A percentile compares a stretch with the other conserved stretches of the same genome.
Conservation (phyloP, 2,797 vertebrate species). For the Cyprinella venusta region DNA sequence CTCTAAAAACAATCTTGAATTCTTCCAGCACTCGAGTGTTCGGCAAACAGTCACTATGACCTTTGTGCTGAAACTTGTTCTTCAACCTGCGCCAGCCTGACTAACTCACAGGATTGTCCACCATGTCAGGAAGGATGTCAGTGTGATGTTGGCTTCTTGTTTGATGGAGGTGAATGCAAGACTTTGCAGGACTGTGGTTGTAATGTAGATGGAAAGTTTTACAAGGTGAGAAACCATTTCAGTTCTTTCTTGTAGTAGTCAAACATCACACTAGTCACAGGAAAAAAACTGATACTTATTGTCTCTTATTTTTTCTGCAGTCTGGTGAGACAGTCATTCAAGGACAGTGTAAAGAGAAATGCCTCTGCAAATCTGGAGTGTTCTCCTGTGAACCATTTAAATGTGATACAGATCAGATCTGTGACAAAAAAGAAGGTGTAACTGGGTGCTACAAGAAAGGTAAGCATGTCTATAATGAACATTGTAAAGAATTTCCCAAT, state of each 20-base stretch:
- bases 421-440: slow-evolving; percentile 61
- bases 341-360: slow-evolving; percentile 67
- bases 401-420: slow-evolving; percentile 64
- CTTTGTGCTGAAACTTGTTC: slow-evolving; percentile 68
- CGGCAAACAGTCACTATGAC: slow-evolving; percentile 65
- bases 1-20: not conserved
- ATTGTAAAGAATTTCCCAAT: not conserved
- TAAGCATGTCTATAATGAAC: not conserved
- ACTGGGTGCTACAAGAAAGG: slow-evolving; percentile 62
- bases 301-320: slow-evolving; percentile 56
- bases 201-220: slow-evolving; percentile 58
- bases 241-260: not conserved
- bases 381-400: slow-evolving; percentile 64
- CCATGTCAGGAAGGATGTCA: slow-evolving; percentile 73
- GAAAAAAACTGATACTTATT: not conserved
- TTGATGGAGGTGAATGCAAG: slow-evolving; percentile 67
- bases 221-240: slow-evolving; percentile 58
- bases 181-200: slow-evolving; percentile 64
- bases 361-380: slow-evolving; percentile 65
- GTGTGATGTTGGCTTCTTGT: slow-evolving; percentile 68
- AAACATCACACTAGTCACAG: not conserved
- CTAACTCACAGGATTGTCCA: slow-evolving; percentile 49
- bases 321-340: slow-evolving; percentile 61
- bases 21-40: slow-evolving; percentile 56
- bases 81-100: slow-evolving; percentile 68